A percentile compares a stretch with the other conserved stretches of the same genome.
These are phyloP conservation scores for Drosophila sp. DNA, from an alignment of 1,140 invertebrate genomes.

Conservation along the genomic window DNA sequence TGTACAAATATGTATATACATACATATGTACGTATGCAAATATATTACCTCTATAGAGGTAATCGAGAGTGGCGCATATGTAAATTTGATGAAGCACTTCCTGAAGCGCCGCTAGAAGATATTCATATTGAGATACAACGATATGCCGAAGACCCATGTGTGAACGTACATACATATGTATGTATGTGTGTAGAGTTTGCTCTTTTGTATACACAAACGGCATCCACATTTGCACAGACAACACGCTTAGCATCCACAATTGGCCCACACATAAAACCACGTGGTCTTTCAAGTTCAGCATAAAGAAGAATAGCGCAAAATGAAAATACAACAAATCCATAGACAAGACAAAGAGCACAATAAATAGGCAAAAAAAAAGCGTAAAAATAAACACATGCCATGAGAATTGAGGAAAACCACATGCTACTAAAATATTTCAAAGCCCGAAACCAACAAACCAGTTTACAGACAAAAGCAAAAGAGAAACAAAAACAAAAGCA, in stretches of 20 bases:
- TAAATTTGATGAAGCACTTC: constrained; percentile 75
- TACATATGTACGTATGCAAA: constrained; percentile 43
- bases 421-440: constrained; percentile 70
- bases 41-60: background rate
- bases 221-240: constrained; percentile 38
- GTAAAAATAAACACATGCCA: constrained; percentile 49
- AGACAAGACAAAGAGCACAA: constrained; percentile 62
- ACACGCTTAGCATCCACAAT: constrained; percentile 35
- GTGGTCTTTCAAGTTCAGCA: constrained; percentile 73
- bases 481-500: constrained; percentile 40
- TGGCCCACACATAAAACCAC: constrained; percentile 51
- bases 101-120: constrained; percentile 60
- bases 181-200: constrained; percentile 22
- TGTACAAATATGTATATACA: constrained; percentile 50
- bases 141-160: constrained; percentile 37
- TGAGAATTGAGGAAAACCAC: constrained; percentile 74
- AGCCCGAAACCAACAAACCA: constrained; percentile 37
- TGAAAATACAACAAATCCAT: constrained; percentile 35
- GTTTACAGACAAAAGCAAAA: constrained; percentile 35
- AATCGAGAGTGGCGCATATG: constrained; percentile 46
- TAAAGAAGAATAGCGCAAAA: constrained; percentile 55
- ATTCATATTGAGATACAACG: constrained; percentile 36
- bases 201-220: constrained; percentile 21
- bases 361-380: constrained; percentile 60
- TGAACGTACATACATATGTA: too few species aligned